These are phyloP conservation scores for Otocyon megalotis DNA, from an alignment of 2,113 vertebrate genomes.

Conservation along the genomic window DNA sequence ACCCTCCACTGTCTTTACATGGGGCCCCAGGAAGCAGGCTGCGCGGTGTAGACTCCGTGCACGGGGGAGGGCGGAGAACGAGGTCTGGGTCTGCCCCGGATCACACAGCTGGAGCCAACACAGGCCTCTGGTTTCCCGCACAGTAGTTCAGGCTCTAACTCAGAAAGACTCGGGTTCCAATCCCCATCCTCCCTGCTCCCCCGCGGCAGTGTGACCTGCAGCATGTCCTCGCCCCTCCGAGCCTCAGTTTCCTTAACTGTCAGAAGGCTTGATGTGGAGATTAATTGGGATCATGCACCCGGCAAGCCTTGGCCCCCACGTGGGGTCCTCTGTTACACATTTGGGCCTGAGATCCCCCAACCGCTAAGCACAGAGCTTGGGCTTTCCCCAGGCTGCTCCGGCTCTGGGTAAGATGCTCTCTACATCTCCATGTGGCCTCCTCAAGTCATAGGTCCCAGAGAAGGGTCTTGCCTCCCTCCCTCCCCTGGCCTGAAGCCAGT, in stretches of 20 bases:
- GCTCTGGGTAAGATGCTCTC: not conserved
- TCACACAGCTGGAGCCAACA: not conserved
- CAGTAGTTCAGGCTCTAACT: not conserved
- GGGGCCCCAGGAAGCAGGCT: not conserved
- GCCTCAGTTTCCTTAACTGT: not conserved
- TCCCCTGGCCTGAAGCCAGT: not conserved
- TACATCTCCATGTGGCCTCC: not conserved
- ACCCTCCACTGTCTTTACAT: not conserved
- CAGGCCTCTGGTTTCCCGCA: not conserved
- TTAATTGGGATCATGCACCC: not conserved
- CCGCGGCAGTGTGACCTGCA: not conserved
- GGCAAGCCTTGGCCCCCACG: not conserved
- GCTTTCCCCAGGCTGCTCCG: not conserved
- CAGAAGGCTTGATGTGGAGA: accelerated
- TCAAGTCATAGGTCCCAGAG: not conserved
- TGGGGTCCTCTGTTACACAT: not conserved
- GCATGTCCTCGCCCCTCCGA: not conserved
- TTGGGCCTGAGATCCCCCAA: too few species aligned
- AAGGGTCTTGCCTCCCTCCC: not conserved
- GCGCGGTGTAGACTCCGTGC: not conserved
- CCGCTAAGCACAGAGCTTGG: not conserved
- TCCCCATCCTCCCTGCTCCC: accelerated
- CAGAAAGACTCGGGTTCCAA: accelerated
- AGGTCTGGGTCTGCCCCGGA: accelerated
- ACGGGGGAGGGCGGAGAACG: not conserved